phyloP scores from a whole-genome alignment of 2,888 invertebrate genomes.

The Drosophila greeni region DNA sequence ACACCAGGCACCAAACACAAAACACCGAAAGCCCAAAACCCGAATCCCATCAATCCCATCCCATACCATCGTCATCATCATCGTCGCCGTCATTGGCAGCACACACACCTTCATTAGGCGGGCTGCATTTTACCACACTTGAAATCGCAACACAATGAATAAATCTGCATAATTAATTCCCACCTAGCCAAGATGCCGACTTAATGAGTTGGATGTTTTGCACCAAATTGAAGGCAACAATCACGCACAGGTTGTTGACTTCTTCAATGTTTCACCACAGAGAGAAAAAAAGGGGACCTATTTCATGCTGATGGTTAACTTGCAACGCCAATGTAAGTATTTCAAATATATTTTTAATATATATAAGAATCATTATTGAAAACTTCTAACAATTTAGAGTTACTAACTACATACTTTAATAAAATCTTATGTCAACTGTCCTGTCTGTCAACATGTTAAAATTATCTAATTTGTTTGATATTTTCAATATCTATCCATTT shows the following conservation, averaged over 20 bases:
- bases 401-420: too few relatives aligned
- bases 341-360: too few relatives aligned
- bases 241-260: conserved; percentile 70
- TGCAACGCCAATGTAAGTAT: too few relatives aligned
- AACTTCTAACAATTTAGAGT: too few relatives aligned
- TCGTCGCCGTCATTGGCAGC: conserved; percentile 42
- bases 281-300: neutral
- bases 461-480: neutral
- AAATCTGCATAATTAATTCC: conserved; percentile 74
- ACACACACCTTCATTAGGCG: conserved; percentile 56
- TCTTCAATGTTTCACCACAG: conserved; percentile 34
- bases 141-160: conserved; percentile 74
- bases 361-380: too few relatives aligned
- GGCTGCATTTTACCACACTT: conserved; percentile 74
- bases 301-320: too few relatives aligned
- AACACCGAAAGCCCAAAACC: conserved; percentile 16
- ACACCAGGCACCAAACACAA: neutral
- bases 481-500: too few relatives aligned
- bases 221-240: conserved; percentile 72
- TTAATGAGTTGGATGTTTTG: conserved; percentile 64
- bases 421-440: neutral
- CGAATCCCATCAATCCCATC: conserved; percentile 27
- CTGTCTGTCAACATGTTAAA: neutral
- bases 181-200: conserved; percentile 70
- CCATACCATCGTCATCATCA: conserved; percentile 7